Conservation (phyloP, 37 sponge, comb jelly and placozoan genomes). For the Diacarnus erythraeanus region DNA sequence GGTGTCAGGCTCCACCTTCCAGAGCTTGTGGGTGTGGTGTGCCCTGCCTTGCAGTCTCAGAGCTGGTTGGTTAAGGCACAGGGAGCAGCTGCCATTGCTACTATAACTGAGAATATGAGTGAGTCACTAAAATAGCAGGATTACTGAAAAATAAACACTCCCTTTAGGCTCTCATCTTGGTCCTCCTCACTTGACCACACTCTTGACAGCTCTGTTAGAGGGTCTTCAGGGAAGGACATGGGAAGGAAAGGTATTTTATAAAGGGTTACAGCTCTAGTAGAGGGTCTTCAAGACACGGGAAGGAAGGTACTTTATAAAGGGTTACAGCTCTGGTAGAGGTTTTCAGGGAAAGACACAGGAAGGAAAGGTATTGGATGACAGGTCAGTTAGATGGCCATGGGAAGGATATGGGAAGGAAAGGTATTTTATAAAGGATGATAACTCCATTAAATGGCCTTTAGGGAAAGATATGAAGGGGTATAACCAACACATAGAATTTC, state of each 20-base stretch:
- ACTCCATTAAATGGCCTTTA: no score
- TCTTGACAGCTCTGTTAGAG: constrained; percentile 31
- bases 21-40: constrained; percentile 45
- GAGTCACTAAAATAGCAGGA: neutral
- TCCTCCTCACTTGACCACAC: constrained; percentile 35
- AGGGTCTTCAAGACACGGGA: no score
- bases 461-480: no score
- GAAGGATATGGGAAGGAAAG: constrained; percentile 79
- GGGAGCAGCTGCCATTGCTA: constrained; percentile 69
- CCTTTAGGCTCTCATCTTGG: constrained; percentile 42
- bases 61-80: constrained; percentile 73
- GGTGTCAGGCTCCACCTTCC: constrained; percentile 47
- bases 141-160: neutral
- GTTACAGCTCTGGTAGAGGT: no score
- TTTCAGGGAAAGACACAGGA: no score
- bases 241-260: constrained; percentile 75
- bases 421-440: no score
- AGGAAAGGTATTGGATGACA: no score
- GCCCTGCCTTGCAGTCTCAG: constrained; percentile 35
- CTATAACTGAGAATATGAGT: constrained; percentile 73
- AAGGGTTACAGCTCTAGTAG: no score
- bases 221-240: constrained; percentile 63
- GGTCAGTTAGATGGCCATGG: constrained; percentile 40
- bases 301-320: no score
- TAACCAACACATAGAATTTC: no score